Conservation (phyloP, 2,113 vertebrate species). For the Gobio gobio region DNA sequence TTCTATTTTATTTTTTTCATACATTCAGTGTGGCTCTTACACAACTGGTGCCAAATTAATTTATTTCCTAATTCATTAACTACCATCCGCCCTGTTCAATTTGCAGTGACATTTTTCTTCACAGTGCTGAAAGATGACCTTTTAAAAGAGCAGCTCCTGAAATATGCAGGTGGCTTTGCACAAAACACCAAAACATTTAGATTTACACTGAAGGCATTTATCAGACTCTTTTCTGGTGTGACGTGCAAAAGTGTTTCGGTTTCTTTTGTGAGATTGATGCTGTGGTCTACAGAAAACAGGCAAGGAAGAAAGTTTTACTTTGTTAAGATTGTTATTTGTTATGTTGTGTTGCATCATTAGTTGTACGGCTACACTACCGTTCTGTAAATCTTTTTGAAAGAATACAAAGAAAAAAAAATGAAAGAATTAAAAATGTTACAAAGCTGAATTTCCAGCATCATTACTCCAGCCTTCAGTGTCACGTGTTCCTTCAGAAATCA, state of each 20-base stretch:
- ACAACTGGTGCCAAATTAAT: conserved; percentile 74
- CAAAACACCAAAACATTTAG: conserved; percentile 37
- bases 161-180: conserved; percentile 50
- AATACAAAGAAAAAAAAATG: too few species aligned
- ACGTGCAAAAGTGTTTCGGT: background rate
- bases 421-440: too few species aligned
- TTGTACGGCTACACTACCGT: too few species aligned
- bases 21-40: conserved; percentile 51
- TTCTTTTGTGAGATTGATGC: background rate
- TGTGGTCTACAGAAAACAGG: background rate
- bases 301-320: background rate
- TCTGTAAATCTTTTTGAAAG: too few species aligned
- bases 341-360: too few species aligned
- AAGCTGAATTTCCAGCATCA: background rate
- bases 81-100: conserved; percentile 76
- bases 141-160: conserved; percentile 81
- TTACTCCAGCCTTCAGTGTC: background rate
- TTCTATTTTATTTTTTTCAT: conserved; percentile 54
- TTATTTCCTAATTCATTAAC: conserved; percentile 84
- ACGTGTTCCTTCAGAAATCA: background rate
- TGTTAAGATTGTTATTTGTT: background rate
- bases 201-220: background rate
- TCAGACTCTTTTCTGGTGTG: background rate
- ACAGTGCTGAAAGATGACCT: conserved; percentile 88
- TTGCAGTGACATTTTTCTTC: conserved; percentile 91